Conservation (phyloP, 1,140 invertebrate species). For the Temnothorax longispinosus region DNA sequence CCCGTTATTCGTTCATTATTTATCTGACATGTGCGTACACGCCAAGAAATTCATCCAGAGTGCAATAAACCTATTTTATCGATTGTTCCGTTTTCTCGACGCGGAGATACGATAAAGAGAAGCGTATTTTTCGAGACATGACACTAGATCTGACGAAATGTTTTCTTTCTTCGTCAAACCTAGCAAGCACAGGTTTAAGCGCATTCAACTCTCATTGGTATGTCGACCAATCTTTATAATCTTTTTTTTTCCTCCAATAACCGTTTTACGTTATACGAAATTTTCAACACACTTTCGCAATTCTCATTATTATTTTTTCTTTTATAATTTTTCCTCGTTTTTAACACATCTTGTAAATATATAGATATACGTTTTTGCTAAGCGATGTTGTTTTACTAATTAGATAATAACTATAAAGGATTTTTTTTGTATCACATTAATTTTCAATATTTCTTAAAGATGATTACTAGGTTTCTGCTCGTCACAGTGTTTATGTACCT, state of each 20-base stretch:
- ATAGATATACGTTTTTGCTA: slow-evolving; percentile 16
- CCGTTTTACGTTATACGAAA: slow-evolving; percentile 38
- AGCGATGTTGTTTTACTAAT: slow-evolving; percentile 24
- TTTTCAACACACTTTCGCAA: slow-evolving; percentile 30
- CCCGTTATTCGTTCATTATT: not conserved
- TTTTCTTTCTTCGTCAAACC: not conserved
- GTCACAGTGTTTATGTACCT: slow-evolving; percentile 28
- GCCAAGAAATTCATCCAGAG: not conserved
- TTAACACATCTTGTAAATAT: slow-evolving; percentile 43
- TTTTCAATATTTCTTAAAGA: slow-evolving; percentile 61
- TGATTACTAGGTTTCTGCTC: slow-evolving; percentile 17
- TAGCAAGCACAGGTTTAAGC: slow-evolving; percentile 9
- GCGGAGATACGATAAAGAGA: not conserved
- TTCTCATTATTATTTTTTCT: slow-evolving; percentile 19
- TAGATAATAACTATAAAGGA: slow-evolving; percentile 54
- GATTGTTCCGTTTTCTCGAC: not conserved
- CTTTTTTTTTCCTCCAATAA: slow-evolving; percentile 35
- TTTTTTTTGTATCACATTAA: slow-evolving; percentile 71
- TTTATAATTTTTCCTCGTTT: slow-evolving; percentile 28
- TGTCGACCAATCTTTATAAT: slow-evolving; percentile 34
- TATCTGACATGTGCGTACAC: not conserved
- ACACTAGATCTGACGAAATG: not conserved
- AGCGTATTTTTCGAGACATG: not conserved
- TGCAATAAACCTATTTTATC: not conserved
- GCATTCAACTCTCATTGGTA: not conserved